Evolutionary conservation across 1,140 invertebrate genomes (phyloP), one percentile per base, ranked within the genome.

Genomic region (Goniozus legneri): DNA sequence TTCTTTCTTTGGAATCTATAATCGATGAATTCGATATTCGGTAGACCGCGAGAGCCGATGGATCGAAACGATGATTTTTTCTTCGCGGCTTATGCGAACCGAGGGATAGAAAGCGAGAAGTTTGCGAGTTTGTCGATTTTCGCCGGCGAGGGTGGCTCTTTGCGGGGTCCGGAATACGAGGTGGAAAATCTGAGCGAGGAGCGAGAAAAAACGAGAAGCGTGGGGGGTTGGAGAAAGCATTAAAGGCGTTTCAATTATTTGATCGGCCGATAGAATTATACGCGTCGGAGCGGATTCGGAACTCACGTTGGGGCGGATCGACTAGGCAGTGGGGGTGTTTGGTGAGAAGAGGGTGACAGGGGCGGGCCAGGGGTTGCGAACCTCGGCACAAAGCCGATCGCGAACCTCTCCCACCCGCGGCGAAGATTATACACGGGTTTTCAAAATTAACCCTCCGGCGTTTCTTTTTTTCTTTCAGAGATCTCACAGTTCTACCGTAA

Each of bases 211-310:
- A n/a, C n/a, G n/a, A n/a, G n/a, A n/a, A n/a, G 24, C 24, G 24
- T 10, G 24, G 4, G 10, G 10, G 4, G 24, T 6, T 27, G 10
- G 10, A 27, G 10, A 27, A 10, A 10, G 24, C 10, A 6, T 10
- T 53, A 53, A 54, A 47, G 57, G 55, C 52, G 43, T 58, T 61
- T 58, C 58, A 61, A 58, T 61, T 58, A 61, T 61, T 58, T 58
- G 55, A 61, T 61, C 55, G 50, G 45, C 44, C 54, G 52, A 60
- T 60, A 55, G 50, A 58, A 60, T 60, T 60, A 60, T 60, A 50
- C 40, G 45, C 55, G 48, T 46, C 54, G 34, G 41, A 38, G 37
- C 43, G 52, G 44, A 55, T 54, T 52, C 33, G 24, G 38, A 41
- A 44, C 30, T 27, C 24, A 27, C 4, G 24, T 27, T 4, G 4